Evolutionary conservation across 2,797 vertebrate genomes (phyloP).

Genomic region (Pteronotus mesoamericanus): DNA sequence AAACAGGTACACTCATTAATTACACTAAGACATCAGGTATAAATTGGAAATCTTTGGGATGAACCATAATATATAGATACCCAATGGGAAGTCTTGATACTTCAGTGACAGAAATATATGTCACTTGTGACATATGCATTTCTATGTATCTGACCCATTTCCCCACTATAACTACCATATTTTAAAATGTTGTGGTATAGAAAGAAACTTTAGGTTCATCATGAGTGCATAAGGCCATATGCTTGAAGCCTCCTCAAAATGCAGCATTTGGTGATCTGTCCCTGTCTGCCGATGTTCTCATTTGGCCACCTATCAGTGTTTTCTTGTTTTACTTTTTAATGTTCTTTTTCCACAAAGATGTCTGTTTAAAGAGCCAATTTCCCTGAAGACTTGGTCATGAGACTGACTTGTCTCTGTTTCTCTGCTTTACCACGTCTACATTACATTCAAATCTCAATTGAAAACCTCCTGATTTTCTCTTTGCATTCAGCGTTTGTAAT

Average conservation of each 20-base stretch:
- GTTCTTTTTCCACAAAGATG: background rate
- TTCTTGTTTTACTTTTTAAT: background rate
- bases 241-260: background rate
- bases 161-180: background rate
- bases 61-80: background rate
- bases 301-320: background rate
- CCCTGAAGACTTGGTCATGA: background rate
- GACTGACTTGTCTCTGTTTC: background rate
- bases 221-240: background rate
- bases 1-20: background rate
- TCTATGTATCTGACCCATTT: background rate
- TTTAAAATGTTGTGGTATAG: background rate
- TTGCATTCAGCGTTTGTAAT: background rate
- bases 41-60: background rate
- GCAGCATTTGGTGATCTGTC: background rate
- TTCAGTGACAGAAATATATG: background rate
- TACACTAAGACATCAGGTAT: background rate
- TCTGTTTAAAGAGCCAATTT: background rate
- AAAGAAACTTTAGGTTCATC: background rate
- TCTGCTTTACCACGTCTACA: background rate
- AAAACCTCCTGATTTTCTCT: background rate
- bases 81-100: background rate
- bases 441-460: background rate
- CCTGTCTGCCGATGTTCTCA: background rate
- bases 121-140: background rate